phyloP scores from a whole-genome alignment of 1,140 invertebrate species.

The Bicyclus anynana region DNA sequence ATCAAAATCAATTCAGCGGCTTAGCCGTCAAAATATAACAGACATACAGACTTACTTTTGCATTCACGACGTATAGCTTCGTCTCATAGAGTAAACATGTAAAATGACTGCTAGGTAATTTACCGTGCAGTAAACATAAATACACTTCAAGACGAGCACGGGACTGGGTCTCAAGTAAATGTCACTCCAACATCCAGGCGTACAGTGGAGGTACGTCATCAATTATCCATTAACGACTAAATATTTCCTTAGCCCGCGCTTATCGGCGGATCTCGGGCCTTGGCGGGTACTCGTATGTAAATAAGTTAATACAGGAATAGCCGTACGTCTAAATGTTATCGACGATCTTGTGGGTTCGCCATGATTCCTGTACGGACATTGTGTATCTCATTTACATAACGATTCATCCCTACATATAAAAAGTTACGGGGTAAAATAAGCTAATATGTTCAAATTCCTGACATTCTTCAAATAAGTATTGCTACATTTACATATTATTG shows the following conservation, averaged over 20 bases:
- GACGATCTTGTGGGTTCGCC: slow-evolving; percentile 20
- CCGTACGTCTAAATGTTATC: slow-evolving; percentile 30
- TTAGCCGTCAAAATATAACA: too few species aligned
- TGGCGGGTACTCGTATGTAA: slow-evolving; percentile 34
- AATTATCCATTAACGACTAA: slow-evolving; percentile 34
- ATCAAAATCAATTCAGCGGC: too few species aligned
- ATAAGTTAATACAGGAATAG: slow-evolving; percentile 34
- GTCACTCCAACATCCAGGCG: slow-evolving; percentile 10
- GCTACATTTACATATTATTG: too few species aligned
- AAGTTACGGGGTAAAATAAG: too few species aligned
- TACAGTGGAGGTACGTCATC: slow-evolving; percentile 17
- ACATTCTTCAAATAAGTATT: too few species aligned
- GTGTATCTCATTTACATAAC: too few species aligned
- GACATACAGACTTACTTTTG: too few species aligned
- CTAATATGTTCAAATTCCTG: too few species aligned
- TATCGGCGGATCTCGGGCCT: slow-evolving; percentile 29
- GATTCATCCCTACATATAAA: too few species aligned
- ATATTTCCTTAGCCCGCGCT: slow-evolving; percentile 28
- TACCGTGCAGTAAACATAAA: neutral
- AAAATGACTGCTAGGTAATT: neutral
- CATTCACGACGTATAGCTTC: too few species aligned
- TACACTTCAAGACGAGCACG: neutral
- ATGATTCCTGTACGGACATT: slow-evolving; percentile 2
- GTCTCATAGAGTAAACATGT: neutral
- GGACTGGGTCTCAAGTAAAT: slow-evolving; percentile 7